These are phyloP conservation scores for Polypedilum pembai DNA, from an alignment of 1,140 invertebrate genomes.

Conservation along the genomic window DNA sequence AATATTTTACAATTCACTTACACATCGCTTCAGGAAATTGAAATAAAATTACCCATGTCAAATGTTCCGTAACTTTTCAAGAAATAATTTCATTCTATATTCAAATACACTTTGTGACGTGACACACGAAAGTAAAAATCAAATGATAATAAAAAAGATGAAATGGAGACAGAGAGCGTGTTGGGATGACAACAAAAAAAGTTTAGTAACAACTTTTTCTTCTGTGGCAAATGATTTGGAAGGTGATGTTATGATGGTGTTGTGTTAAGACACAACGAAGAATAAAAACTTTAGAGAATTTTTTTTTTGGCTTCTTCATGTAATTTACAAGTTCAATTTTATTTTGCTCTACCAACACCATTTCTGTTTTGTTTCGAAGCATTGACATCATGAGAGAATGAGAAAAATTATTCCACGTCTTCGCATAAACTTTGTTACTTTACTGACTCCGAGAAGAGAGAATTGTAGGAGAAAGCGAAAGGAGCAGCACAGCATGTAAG, in stretches of 20 bases:
- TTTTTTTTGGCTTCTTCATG: no score
- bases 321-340: constrained; percentile 6
- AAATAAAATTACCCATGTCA: not conserved
- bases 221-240: not conserved
- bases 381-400: not conserved
- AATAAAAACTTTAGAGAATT: not conserved
- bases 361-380: not conserved
- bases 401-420: constrained; percentile 13
- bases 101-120: not conserved
- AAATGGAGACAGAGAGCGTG: not conserved
- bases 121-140: not conserved
- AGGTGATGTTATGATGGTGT: not conserved
- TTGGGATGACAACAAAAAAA: not conserved
- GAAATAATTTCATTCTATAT: not conserved
- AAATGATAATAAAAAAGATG: not conserved
- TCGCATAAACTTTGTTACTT: constrained; percentile 2
- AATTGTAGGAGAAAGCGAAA: not conserved
- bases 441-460: not conserved
- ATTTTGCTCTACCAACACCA: not conserved
- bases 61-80: not conserved
- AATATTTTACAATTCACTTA: no score
- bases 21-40: no score
- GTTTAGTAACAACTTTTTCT: not conserved
- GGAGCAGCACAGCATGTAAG: not conserved
- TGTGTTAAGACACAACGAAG: not conserved